These are phyloP conservation scores for Chrysaora quinquecirrha DNA, from an alignment of 30 jellyfish, hydroid and myxozoan genomes.

Conservation along the genomic window DNA sequence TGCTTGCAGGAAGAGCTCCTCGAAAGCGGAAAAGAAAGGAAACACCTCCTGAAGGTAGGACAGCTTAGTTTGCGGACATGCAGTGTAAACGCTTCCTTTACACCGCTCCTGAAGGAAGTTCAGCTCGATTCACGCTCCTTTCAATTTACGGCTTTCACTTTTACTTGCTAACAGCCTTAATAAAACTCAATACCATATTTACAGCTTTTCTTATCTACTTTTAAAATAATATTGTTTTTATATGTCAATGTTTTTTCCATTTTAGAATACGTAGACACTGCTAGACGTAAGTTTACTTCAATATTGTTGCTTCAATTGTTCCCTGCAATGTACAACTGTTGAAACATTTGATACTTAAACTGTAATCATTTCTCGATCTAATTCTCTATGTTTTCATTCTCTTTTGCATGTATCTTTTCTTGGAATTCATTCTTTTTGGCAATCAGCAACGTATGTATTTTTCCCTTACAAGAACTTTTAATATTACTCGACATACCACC, in stretches of 20 bases:
- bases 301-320: background rate
- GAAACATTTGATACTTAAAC: background rate
- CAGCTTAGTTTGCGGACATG: too few species aligned
- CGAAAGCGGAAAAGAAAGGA: constrained; percentile 79
- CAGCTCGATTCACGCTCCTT: background rate
- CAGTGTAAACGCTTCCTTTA: too few species aligned
- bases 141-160: background rate
- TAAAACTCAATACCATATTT: background rate
- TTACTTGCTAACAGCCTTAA: constrained; percentile 2
- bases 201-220: background rate
- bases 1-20: constrained; percentile 75
- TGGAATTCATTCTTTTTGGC: background rate
- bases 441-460: constrained; percentile 1
- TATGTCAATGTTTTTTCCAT: background rate
- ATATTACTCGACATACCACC: too few species aligned
- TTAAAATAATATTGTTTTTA: too few species aligned
- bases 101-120: too few species aligned
- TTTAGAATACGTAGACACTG: constrained; percentile 9
- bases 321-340: background rate
- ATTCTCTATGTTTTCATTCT: background rate
- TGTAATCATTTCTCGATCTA: background rate
- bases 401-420: background rate
- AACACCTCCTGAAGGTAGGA: constrained; percentile 64
- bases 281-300: background rate
- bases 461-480: too few species aligned